Evolutionary conservation across 2,113 vertebrate species (phyloP).

Genomic region (Centropristis striata): DNA sequence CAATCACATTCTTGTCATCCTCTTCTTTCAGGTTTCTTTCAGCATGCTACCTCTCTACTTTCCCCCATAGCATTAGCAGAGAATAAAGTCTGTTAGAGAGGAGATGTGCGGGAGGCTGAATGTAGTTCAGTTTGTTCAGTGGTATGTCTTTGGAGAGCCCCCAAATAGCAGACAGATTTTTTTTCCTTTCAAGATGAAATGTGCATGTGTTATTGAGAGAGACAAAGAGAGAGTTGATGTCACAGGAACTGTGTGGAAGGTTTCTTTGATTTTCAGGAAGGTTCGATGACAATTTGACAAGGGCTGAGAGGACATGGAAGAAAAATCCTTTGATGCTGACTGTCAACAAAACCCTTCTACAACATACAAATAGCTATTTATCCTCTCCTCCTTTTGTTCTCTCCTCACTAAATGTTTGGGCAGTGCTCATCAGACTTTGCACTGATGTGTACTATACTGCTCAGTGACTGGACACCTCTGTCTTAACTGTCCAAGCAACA

Average conservation of each 20-base stretch:
- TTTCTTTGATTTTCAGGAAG: conserved; percentile 73
- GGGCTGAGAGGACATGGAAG: conserved; percentile 66
- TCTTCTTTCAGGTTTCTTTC: conserved; percentile 25
- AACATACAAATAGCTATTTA: conserved; percentile 71
- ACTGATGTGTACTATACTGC: background rate
- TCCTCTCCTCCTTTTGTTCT: conserved; percentile 28
- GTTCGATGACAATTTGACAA: conserved; percentile 76
- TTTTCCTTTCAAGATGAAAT: conserved; percentile 62
- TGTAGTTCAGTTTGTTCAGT: conserved; percentile 61
- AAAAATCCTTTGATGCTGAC: conserved; percentile 73
- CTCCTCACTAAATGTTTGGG: conserved; percentile 29
- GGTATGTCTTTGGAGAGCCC: conserved; percentile 61
- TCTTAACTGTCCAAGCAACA: conserved; percentile 14
- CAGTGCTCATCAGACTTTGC: conserved; percentile 28
- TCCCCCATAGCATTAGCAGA: conserved; percentile 30
- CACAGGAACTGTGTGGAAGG: conserved; percentile 55
- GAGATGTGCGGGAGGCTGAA: conserved; percentile 51
- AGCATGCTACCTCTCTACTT: conserved; percentile 6
- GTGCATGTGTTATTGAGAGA: conserved; percentile 53
- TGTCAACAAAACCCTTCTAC: conserved; percentile 71
- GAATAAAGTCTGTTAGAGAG: conserved; percentile 39
- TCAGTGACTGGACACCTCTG: conserved; percentile 7
- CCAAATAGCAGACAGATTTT: conserved; percentile 30
- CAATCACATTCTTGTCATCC: conserved; percentile 19
- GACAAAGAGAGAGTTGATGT: conserved; percentile 64